phyloP scores from a whole-genome alignment of 2,888 invertebrate species.

The Ophioninae sp. region DNA sequence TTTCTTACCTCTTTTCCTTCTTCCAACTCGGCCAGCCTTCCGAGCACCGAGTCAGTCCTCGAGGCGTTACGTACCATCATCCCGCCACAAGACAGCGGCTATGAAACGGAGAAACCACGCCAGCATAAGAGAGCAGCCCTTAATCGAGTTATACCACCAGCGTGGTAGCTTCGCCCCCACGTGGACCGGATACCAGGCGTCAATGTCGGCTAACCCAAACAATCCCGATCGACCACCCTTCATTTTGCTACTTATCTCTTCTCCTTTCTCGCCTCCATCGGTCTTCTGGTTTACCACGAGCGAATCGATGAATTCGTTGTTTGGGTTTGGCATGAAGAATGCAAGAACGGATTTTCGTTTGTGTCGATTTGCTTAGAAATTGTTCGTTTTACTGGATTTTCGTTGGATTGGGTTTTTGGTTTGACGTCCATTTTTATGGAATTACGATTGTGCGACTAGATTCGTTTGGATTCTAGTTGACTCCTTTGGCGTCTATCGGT shows the following conservation, averaged over 20 bases:
- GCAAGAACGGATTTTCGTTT: no score
- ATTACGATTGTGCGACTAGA: no score
- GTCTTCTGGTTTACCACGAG: no score
- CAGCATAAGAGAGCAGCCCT: conserved; percentile 49
- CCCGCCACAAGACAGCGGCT: conserved; percentile 29
- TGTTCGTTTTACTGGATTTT: no score
- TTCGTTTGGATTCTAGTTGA: no score
- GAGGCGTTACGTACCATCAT: conserved; percentile 9
- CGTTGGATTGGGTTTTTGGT: no score
- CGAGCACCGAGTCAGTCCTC: conserved; percentile 25
- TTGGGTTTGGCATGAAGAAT: no score
- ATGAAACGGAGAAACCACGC: conserved; percentile 43
- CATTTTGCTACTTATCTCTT: not conserved
- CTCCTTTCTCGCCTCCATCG: no score
- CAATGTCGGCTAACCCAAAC: not conserved
- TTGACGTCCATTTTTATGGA: no score
- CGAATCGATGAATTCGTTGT: no score
- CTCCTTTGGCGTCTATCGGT: conserved; percentile 11
- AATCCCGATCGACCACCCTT: conserved; percentile 6
- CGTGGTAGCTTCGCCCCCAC: conserved; percentile 63
- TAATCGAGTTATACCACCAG: conserved; percentile 73
- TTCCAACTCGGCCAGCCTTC: not conserved
- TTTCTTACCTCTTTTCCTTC: conserved; percentile 22
- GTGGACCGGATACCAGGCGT: conserved; percentile 65
- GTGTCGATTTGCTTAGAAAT: no score